These are phyloP conservation scores for Xylophagus ater DNA, from an alignment of 2,888 invertebrate genomes.

Conservation along the genomic window DNA sequence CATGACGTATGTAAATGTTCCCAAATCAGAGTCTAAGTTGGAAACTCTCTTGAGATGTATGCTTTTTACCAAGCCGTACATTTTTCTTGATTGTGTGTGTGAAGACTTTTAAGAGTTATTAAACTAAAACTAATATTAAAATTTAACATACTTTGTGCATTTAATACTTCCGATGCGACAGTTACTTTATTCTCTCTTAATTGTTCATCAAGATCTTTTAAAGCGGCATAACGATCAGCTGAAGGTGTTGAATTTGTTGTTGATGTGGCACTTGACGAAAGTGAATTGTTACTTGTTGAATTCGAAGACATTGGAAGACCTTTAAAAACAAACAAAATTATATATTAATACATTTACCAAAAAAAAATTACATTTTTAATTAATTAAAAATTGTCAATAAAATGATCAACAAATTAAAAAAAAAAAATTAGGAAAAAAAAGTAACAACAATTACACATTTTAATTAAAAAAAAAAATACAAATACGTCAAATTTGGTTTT, in stretches of 20 bases:
- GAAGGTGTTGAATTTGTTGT: conserved; percentile 31
- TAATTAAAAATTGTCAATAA: background rate
- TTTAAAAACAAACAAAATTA: conserved; percentile 16
- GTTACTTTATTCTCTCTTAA: conserved; percentile 43
- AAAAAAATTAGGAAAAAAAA: background rate
- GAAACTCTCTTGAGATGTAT: background rate
- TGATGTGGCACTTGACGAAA: conserved; percentile 24
- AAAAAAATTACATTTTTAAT: background rate
- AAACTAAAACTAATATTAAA: background rate
- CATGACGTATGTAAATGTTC: too few species aligned
- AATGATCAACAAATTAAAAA: background rate
- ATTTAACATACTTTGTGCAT: conserved; percentile 7
- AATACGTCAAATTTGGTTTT: background rate
- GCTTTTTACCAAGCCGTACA: background rate
- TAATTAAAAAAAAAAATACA: background rate
- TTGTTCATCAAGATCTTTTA: conserved; percentile 82
- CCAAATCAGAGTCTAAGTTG: too few species aligned
- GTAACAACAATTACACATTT: too few species aligned
- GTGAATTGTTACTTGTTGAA: conserved; percentile 21
- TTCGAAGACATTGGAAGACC: conserved; percentile 30
- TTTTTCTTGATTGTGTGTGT: background rate
- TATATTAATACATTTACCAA: background rate
- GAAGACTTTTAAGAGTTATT: background rate
- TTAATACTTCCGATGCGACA: conserved; percentile 23
- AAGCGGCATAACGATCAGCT: conserved; percentile 89